A percentile compares a stretch with the other conserved stretches of the same genome.
phyloP scores from a whole-genome alignment of 2,113 vertebrate species.

The Hippocampus guttulatus region DNA sequence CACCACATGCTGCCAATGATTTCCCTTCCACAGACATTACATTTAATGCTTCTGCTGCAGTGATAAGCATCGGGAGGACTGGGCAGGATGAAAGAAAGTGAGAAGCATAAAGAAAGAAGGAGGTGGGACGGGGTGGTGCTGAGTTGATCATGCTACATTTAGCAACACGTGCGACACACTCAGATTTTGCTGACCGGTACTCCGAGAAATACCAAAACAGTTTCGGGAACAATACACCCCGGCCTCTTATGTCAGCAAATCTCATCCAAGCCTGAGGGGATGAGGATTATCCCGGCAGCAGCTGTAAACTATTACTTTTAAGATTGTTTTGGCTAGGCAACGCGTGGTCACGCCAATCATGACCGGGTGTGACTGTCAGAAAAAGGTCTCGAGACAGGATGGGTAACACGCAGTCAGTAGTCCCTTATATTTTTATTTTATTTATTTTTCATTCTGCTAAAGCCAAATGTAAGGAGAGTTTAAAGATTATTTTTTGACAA shows the following conservation, averaged over 20 bases:
- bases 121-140: conserved; percentile 1
- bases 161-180: conserved; percentile 66
- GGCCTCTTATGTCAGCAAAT: conserved; percentile 79
- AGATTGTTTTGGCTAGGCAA: conserved; percentile 71
- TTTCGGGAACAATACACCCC: conserved; percentile 66
- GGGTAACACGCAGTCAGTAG: neutral
- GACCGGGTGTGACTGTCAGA: conserved; percentile 79
- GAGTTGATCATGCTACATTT: conserved; percentile 67
- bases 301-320: conserved; percentile 96
- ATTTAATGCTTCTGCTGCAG: conserved; percentile 72
- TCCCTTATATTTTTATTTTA: neutral
- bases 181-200: conserved; percentile 74
- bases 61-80: conserved; percentile 75
- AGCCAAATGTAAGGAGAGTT: neutral
- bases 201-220: conserved; percentile 76
- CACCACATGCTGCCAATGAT: conserved; percentile 79
- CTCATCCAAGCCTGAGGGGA: conserved; percentile 62
- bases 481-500: neutral
- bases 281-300: conserved; percentile 72
- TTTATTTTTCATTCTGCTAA: neutral
- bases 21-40: conserved; percentile 79
- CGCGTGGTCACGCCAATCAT: conserved; percentile 79
- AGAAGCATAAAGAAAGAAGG: conserved; percentile 49
- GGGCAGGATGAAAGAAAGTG: conserved; percentile 71
- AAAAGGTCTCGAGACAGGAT: conserved; percentile 50